A percentile compares a stretch with the other conserved stretches of the same genome.
Conservation (phyloP, 2,888 invertebrate genomes). For the Drosophila antonietae region DNA sequence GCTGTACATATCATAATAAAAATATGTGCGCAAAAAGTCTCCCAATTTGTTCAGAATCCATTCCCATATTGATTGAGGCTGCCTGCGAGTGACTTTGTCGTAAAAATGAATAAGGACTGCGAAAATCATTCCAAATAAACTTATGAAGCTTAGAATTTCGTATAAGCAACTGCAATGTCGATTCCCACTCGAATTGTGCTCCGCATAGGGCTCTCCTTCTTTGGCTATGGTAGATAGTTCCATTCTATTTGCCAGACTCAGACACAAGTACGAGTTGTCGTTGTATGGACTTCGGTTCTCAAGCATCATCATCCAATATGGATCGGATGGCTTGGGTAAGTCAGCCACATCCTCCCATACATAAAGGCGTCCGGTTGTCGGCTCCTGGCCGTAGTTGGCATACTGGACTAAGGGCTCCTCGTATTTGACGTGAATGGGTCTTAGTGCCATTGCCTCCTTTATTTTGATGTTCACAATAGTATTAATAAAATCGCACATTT, state of each 20-base stretch:
- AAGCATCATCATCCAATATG: background rate
- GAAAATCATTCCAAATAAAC: background rate
- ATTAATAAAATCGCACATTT: background rate
- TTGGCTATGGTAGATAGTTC: background rate
- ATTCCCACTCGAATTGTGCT: no score
- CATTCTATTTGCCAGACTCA: background rate
- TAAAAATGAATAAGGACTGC: background rate
- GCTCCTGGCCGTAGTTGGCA: background rate
- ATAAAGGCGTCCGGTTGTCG: background rate
- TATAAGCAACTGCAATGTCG: background rate
- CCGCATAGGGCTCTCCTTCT: background rate
- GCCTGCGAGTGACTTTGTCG: background rate
- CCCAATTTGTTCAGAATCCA: background rate
- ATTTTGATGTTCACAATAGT: background rate
- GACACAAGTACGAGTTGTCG: background rate
- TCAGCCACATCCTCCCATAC: background rate
- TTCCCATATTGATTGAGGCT: background rate
- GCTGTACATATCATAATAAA: background rate
- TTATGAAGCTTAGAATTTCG: background rate
- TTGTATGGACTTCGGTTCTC: background rate
- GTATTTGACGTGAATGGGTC: background rate
- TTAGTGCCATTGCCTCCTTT: background rate
- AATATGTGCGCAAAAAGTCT: background rate
- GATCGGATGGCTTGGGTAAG: background rate
- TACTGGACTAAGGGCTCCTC: background rate